Evolutionary conservation across 2,113 vertebrate species (phyloP).

Genomic region (Platysteira castanea): DNA sequence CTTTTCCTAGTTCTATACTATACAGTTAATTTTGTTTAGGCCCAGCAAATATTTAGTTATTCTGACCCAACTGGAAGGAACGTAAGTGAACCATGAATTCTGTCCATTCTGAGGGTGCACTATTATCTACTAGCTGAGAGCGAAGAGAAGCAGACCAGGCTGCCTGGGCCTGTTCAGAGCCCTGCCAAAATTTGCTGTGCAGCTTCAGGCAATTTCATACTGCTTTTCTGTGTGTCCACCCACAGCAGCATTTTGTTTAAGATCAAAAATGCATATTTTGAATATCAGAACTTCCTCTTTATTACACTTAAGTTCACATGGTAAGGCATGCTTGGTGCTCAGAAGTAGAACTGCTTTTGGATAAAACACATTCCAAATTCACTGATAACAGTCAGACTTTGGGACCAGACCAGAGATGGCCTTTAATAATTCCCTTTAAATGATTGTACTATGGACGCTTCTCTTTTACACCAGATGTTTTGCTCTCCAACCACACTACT

Average conservation of each 20-base stretch:
- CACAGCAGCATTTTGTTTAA: background rate
- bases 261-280: background rate
- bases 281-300: background rate
- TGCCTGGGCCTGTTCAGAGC: background rate
- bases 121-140: background rate
- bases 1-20: background rate
- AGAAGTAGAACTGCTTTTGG: background rate
- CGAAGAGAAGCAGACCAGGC: background rate
- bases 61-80: background rate
- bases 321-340: background rate
- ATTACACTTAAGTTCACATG: background rate
- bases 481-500: background rate
- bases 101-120: background rate
- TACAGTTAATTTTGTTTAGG: background rate
- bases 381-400: background rate
- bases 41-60: background rate
- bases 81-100: fast-evolving
- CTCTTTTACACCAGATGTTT: background rate
- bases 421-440: background rate
- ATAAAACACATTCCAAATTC: background rate
- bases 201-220: background rate
- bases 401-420: background rate
- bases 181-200: background rate
- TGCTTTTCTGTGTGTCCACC: too few relatives aligned
- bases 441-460: background rate